These are phyloP conservation scores for Torymus aiolomorphi DNA, from an alignment of 2,888 invertebrate genomes.

Conservation along the genomic window DNA sequence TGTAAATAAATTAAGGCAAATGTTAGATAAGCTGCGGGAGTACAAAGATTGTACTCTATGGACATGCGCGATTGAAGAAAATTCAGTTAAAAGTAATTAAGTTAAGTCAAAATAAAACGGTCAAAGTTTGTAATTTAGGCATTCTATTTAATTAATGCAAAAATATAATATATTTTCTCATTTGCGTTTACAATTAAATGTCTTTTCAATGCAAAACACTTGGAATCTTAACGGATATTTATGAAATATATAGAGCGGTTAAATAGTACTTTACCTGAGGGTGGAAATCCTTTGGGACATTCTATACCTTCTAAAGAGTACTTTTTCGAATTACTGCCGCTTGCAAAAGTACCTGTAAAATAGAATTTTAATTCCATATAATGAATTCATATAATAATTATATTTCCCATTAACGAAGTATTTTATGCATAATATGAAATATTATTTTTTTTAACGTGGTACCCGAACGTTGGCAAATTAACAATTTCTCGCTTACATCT, in stretches of 20 bases:
- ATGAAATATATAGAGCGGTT: too few relatives aligned
- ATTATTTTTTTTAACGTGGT: too few relatives aligned
- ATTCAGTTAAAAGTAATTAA: conserved; percentile 4
- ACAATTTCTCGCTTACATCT: too few relatives aligned
- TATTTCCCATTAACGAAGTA: too few relatives aligned
- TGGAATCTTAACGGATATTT: too few relatives aligned
- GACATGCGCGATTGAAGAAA: neutral
- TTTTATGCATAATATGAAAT: too few relatives aligned
- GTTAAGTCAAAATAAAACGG: conserved; percentile 1
- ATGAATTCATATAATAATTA: too few relatives aligned
- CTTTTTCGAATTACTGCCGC: neutral
- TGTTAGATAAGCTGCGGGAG: conserved; percentile 4
- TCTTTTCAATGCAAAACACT: too few relatives aligned
- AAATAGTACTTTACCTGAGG: neutral
- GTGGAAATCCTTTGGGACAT: neutral
- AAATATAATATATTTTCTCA: neutral
- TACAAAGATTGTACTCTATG: too few relatives aligned
- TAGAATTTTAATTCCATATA: too few relatives aligned
- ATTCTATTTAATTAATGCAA: neutral
- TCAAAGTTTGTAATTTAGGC: neutral
- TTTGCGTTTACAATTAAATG: neutral
- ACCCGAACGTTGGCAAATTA: too few relatives aligned
- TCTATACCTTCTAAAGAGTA: neutral
- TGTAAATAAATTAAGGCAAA: conserved; percentile 12
- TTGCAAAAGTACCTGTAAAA: neutral